A percentile compares a stretch with the other conserved stretches of the same genome.
phyloP scores from a whole-genome alignment of 35 echinoderm and acorn worm species.

The Patiria miniata region DNA sequence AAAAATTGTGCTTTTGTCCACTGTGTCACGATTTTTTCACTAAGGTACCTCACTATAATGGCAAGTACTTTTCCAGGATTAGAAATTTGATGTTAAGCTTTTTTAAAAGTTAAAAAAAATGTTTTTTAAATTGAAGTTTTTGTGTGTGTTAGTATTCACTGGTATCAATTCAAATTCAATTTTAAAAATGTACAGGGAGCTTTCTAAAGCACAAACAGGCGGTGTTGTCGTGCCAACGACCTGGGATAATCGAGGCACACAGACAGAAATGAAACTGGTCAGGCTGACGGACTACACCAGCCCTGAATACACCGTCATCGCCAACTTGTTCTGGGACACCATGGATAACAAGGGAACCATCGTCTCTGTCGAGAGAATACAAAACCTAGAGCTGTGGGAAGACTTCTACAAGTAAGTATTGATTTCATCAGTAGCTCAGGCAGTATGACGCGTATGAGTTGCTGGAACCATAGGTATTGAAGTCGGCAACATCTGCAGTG shows the following conservation, averaged over 20 bases:
- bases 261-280: neutral
- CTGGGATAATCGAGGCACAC: conserved; percentile 9
- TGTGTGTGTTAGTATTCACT: no score
- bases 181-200: neutral
- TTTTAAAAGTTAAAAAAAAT: no score
- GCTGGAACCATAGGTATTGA: no score
- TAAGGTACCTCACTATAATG: no score
- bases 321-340: conserved; percentile 35
- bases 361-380: conserved; percentile 37
- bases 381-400: conserved; percentile 52
- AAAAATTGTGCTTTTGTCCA: no score
- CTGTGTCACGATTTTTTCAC: no score
- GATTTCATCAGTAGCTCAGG: neutral
- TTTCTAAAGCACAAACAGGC: neutral
- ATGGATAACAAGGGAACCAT: conserved; percentile 33
- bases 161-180: neutral
- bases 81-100: no score
- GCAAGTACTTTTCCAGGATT: no score
- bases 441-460: no score
- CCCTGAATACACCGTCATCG: conserved; percentile 38
- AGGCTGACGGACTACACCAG: neutral
- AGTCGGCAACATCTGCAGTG: no score
- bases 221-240: neutral
- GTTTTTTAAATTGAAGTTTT: no score
- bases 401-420: conserved; percentile 30